Conservation (phyloP, 2,797 vertebrate species). For the Spea hammondii region DNA sequence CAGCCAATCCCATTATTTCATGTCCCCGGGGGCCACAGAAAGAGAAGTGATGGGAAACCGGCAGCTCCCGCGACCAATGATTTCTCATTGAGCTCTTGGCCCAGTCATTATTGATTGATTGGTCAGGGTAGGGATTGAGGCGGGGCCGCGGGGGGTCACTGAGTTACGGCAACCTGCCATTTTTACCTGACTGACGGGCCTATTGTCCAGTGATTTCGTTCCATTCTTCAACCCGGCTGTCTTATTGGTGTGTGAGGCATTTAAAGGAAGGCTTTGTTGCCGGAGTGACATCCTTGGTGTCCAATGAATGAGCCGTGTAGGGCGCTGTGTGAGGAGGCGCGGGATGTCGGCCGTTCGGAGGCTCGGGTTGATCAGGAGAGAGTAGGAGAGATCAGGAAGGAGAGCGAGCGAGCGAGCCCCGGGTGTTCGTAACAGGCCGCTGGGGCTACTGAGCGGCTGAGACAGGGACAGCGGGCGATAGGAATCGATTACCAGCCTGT, state of each 20-base stretch:
- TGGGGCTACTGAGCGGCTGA: neutral
- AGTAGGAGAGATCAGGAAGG: neutral
- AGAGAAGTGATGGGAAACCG: neutral
- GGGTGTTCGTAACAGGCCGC: neutral
- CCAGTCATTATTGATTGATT: constrained; percentile 3
- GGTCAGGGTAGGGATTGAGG: neutral
- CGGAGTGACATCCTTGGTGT: constrained; percentile 8
- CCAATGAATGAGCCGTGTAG: constrained; percentile 33
- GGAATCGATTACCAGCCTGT: neutral
- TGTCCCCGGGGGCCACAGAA: constrained; percentile 3
- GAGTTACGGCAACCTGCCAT: neutral
- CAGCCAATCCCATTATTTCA: neutral
- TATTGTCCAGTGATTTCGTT: neutral
- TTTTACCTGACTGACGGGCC: constrained; percentile 9
- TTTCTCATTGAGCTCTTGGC: neutral
- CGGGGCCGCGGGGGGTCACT: no score
- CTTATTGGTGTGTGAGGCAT: neutral
- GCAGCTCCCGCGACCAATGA: constrained; percentile 2
- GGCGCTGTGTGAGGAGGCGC: constrained; percentile 44
- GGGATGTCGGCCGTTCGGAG: constrained; percentile 44
- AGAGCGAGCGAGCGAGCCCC: constrained; percentile 8
- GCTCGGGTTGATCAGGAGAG: constrained; percentile 29
- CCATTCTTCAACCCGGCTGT: no score
- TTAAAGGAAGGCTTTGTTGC: neutral
- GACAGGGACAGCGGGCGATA: constrained; percentile 6